A percentile compares a stretch with the other conserved stretches of the same genome.
phyloP scores from a whole-genome alignment of 2,888 invertebrate species.

The Drosophila lutescens region DNA sequence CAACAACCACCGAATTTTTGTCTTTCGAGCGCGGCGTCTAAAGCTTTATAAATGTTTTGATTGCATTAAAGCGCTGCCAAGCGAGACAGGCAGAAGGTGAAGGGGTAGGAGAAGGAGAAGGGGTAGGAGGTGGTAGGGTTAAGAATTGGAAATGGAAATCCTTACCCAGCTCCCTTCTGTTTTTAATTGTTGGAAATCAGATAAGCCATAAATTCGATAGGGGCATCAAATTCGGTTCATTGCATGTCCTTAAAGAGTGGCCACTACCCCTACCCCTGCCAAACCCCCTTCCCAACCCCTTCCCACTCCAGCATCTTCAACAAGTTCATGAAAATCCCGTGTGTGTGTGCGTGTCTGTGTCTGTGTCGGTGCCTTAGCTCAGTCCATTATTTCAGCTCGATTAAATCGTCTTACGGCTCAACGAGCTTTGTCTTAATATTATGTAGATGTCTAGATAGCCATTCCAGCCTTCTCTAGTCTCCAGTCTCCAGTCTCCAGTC shows the following conservation, averaged over 20 bases:
- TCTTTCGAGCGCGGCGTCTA: constrained; percentile 51
- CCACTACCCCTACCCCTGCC: not conserved
- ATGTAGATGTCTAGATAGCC: constrained; percentile 75
- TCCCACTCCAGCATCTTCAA: constrained; percentile 13
- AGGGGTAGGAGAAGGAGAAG: not conserved
- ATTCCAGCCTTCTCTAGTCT: constrained; percentile 16
- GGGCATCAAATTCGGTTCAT: constrained; percentile 43
- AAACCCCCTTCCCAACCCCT: not conserved
- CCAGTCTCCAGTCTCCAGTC: constrained; percentile 43
- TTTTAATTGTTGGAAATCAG: constrained; percentile 60
- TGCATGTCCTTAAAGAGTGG: constrained; percentile 20
- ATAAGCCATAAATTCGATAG: constrained; percentile 56
- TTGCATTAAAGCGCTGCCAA: constrained; percentile 78
- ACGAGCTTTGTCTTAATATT: constrained; percentile 79
- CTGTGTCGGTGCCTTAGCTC: constrained; percentile 56
- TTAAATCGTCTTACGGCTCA: constrained; percentile 79
- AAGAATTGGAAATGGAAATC: not conserved
- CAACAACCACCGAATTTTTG: constrained; percentile 75
- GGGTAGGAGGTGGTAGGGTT: not conserved
- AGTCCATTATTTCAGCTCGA: constrained; percentile 80
- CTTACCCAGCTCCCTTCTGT: constrained; percentile 9
- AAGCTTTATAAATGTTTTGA: constrained; percentile 77
- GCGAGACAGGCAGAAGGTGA: constrained; percentile 49
- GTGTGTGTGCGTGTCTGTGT: constrained; percentile 23
- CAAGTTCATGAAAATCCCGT: constrained; percentile 47